Percentiles rank a stretch among this genome's conserved stretches.
Conservation (phyloP, 2,888 invertebrate genomes). For the Parnassius orleans region DNA sequence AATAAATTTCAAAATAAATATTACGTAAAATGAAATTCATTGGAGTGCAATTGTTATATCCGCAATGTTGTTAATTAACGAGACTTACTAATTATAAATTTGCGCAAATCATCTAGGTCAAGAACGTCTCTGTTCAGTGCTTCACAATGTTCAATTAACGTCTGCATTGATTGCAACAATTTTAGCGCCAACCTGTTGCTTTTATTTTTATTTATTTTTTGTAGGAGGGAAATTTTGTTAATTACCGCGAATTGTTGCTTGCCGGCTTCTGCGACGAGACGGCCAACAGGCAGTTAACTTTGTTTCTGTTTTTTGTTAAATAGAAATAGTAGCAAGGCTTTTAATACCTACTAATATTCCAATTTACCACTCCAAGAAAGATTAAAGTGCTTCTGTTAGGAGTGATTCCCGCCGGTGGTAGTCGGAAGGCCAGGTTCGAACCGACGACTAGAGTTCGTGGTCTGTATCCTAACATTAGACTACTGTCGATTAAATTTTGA, state of each 20-base stretch:
- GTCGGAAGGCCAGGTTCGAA: too few relatives aligned
- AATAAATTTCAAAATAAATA: not conserved
- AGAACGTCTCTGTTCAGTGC: constrained; percentile 38
- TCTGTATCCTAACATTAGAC: too few relatives aligned
- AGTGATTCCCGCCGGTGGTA: too few relatives aligned
- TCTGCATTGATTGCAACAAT: constrained; percentile 29
- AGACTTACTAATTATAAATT: constrained; percentile 23
- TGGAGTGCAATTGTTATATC: constrained; percentile 18
- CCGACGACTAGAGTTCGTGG: too few relatives aligned
- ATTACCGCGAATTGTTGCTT: not conserved
- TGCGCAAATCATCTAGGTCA: constrained; percentile 38
- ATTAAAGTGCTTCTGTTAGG: too few relatives aligned
- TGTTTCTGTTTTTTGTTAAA: too few relatives aligned
- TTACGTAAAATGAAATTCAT: constrained; percentile 8
- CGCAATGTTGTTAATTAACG: constrained; percentile 29
- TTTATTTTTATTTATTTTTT: constrained; percentile 3
- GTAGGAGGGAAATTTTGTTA: constrained; percentile 8
- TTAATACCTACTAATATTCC: too few relatives aligned
- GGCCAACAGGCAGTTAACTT: too few relatives aligned
- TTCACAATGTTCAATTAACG: constrained; percentile 34
- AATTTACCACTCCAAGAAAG: too few relatives aligned
- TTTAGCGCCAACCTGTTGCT: constrained; percentile 9
- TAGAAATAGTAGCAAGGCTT: too few relatives aligned
- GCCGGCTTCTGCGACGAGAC: not conserved
- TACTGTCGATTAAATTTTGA: too few relatives aligned